Base-by-base conservation (phyloP, 2,797 vertebrate genomes). In the Halcyon leucocephala region DNA sequence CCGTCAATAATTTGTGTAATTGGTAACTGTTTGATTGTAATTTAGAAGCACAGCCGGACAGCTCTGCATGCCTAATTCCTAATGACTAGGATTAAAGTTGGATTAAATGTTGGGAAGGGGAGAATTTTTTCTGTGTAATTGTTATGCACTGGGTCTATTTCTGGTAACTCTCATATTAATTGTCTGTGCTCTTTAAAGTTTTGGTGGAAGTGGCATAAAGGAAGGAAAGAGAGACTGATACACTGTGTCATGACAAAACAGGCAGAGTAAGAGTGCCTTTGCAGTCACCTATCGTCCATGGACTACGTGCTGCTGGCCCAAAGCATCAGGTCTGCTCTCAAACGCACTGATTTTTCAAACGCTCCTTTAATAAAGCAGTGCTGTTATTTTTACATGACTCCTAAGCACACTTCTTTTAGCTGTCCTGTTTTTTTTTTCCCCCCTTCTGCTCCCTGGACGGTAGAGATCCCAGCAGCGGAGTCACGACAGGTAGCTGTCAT, bases 1-100 rank as follows among this genome's bases (percentile, higher is more conserved):
- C 99, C 99, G 99, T 99, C 99, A 99, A 99, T 99, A 99, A 99
- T 99, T 99, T 99, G 99, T 99, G 99, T 99, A 99, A 99, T 99
- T 99, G 99, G 99, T 99, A 99, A 99, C 99, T 99, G 99, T 99
- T 99, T 99, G 99, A 99, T 99, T 99, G 99, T 99, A 99, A 99
- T 99, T 99, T 99, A 99, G 99, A 99, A 99, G 99, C 99, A 99
- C 98, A 99, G 99, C 99, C 99, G 99, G 99, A 99, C 99, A 99
- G 99, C 99, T 99, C 99, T 98, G 99, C 99, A 99, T 99, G 99
- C 99, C 99, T 99, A 99, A 99, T 99, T 99, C 99, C 99, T 99
- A 99, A 99, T 99, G 99, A 99, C 99, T 99, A 99, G 99, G 99
- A 99, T 99, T 99, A 99, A 99, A 99, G 99, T 99, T 99, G 99